These are phyloP conservation scores for Pyrrhia umbra DNA, from an alignment of 2,888 invertebrate genomes.

Conservation along the genomic window DNA sequence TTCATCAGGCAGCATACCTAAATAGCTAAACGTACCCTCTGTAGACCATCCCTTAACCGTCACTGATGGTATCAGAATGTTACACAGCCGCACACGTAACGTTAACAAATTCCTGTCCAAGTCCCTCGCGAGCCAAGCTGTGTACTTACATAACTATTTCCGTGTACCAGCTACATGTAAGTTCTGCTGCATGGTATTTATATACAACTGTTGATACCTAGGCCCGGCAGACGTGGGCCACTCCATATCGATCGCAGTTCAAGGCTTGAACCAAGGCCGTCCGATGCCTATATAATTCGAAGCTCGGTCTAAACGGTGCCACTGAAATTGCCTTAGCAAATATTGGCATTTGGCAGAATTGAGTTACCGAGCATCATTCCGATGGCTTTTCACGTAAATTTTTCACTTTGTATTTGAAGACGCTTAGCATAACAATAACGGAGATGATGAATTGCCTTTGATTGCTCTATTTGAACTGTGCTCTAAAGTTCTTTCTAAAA, in stretches of 20 bases:
- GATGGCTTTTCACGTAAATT: constrained; percentile 26
- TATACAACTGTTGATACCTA: constrained; percentile 56
- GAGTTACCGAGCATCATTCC: constrained; percentile 41
- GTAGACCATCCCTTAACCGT: not conserved
- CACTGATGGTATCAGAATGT: not conserved
- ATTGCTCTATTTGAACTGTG: constrained; percentile 1
- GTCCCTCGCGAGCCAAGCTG: not conserved
- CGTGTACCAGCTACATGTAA: constrained; percentile 13
- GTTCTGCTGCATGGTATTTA: constrained; percentile 32
- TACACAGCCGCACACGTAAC: constrained; percentile 1
- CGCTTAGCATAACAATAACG: constrained; percentile 10
- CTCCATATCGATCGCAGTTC: constrained; percentile 76
- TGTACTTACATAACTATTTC: constrained; percentile 30
- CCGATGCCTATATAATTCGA: constrained; percentile 51
- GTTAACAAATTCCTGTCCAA: constrained; percentile 9
- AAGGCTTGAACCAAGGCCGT: constrained; percentile 72
- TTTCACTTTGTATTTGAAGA: constrained; percentile 17
- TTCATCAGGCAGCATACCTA: not conserved
- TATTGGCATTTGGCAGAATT: constrained; percentile 46
- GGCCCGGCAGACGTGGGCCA: constrained; percentile 62
- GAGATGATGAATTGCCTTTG: constrained; percentile 1
- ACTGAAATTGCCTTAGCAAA: constrained; percentile 40
- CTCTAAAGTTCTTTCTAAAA: not conserved
- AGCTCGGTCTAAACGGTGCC: constrained; percentile 57
- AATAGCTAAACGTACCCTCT: not conserved